A percentile compares a stretch with the other conserved stretches of the same genome.
Evolutionary conservation across 2,888 invertebrate genomes (phyloP).

Genomic region (Ptychoptera contaminata): DNA sequence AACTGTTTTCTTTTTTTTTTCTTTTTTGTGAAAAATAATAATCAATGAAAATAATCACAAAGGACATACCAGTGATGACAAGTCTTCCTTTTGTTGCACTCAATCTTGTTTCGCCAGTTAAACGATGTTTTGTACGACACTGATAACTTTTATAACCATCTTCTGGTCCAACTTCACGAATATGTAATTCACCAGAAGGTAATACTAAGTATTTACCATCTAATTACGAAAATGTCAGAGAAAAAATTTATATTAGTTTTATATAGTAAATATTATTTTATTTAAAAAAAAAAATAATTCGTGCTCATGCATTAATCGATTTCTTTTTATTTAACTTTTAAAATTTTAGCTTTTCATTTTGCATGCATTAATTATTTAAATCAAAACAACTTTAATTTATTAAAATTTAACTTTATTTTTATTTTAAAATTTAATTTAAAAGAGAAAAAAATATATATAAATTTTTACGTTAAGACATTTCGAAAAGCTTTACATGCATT

Average conservation of each 20-base stretch:
- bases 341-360: not conserved
- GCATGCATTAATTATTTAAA: not conserved
- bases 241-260: conserved; percentile 7
- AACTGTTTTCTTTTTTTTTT: no score
- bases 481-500: no score
- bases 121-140: conserved; percentile 82
- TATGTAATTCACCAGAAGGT: conserved; percentile 88
- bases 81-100: conserved; percentile 87
- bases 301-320: no score
- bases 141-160: conserved; percentile 90
- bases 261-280: not conserved
- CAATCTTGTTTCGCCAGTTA: conserved; percentile 82
- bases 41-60: no score
- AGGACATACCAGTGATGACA: conserved; percentile 82
- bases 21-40: no score
- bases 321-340: not conserved
- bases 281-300: not conserved
- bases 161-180: conserved; percentile 86
- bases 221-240: conserved; percentile 28
- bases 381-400: not conserved
- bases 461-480: no score
- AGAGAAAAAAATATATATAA: no score
- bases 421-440: no score
- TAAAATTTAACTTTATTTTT: not conserved
- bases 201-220: conserved; percentile 92